phyloP scores from a whole-genome alignment of 2,113 vertebrate species.

The Hippopotamus amphibius region DNA sequence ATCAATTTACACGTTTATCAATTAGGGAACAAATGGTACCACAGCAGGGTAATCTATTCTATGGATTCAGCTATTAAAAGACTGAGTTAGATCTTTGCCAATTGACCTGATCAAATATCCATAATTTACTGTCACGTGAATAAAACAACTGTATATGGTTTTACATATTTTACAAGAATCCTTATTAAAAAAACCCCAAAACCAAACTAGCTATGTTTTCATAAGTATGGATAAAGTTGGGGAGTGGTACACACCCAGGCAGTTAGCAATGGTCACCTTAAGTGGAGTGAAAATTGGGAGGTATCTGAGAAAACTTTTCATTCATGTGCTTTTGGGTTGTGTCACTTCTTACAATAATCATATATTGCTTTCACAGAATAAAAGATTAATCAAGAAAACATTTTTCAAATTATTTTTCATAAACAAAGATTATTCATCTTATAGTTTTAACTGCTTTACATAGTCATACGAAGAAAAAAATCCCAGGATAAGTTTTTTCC shows the following conservation, averaged over 20 bases:
- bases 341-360: background rate
- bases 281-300: background rate
- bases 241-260: background rate
- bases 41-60: background rate
- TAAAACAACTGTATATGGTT: background rate
- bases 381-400: constrained; percentile 15
- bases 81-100: background rate
- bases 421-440: constrained; percentile 20
- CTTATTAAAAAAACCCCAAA: background rate
- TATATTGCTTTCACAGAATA: background rate
- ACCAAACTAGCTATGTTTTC: constrained; percentile 14
- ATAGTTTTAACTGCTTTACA: background rate
- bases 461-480: background rate
- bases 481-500: background rate
- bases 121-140: background rate
- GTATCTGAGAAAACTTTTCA: background rate
- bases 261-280: background rate
- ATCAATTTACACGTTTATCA: background rate
- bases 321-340: background rate
- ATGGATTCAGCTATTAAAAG: background rate
- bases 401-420: constrained; percentile 19
- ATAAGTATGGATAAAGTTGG: background rate
- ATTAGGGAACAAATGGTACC: background rate
- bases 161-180: background rate
- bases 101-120: background rate